Conservation (phyloP, 2,888 invertebrate species). For the Synanthedon vespiformis region DNA sequence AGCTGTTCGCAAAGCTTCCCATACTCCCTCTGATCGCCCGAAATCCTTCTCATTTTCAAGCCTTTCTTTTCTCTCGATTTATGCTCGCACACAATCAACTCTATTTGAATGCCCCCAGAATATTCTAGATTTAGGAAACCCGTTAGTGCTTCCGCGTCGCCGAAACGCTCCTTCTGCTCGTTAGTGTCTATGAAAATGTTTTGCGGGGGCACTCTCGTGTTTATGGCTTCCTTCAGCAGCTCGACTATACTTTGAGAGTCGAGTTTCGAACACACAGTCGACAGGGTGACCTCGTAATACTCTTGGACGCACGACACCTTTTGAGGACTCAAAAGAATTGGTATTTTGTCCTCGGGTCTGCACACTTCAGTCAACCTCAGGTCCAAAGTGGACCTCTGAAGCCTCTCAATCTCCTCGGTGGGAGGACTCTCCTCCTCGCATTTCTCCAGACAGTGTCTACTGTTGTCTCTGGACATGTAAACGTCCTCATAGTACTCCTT, state of each 20-base stretch:
- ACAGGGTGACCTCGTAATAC: constrained; percentile 80
- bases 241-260: constrained; percentile 85
- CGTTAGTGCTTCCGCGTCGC: constrained; percentile 40
- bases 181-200: constrained; percentile 60
- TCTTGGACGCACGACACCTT: constrained; percentile 52
- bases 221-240: constrained; percentile 82
- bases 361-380: constrained; percentile 49
- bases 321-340: constrained; percentile 50
- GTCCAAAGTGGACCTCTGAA: constrained; percentile 59
- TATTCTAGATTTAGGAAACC: constrained; percentile 77
- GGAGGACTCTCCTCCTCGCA: constrained; percentile 38
- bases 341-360: constrained; percentile 40
- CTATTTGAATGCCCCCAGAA: constrained; percentile 88
- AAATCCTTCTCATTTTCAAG: constrained; percentile 86
- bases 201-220: constrained; percentile 79
- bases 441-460: constrained; percentile 35
- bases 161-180: constrained; percentile 30
- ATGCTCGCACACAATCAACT: constrained; percentile 82
- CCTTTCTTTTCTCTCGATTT: constrained; percentile 80
- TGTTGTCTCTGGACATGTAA: constrained; percentile 46
- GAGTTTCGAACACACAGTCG: constrained; percentile 82
- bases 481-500: constrained; percentile 56
- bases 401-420: constrained; percentile 44
- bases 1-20: constrained; percentile 89
- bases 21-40: constrained; percentile 89